These are phyloP conservation scores for Dipodomys stephensi DNA, from an alignment of 2,113 vertebrate species.

Conservation along the genomic window DNA sequence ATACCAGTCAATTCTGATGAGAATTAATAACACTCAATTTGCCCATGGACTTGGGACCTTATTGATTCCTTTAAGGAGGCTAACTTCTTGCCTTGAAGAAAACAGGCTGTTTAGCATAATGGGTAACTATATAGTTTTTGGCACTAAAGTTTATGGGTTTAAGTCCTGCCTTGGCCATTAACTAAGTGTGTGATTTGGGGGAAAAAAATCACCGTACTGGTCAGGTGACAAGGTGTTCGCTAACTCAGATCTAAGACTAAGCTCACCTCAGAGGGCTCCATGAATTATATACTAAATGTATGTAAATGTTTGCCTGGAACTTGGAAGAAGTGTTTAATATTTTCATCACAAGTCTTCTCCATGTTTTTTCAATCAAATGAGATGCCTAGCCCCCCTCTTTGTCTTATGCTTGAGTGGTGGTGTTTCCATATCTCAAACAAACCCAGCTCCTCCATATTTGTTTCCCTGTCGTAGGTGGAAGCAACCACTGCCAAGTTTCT, in stretches of 20 bases:
- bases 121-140: not conserved
- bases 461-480: not conserved
- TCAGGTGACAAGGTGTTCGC: not conserved
- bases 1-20: slow-evolving; percentile 63
- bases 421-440: not conserved
- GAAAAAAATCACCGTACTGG: not conserved
- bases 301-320: not conserved
- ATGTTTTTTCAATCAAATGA: not conserved
- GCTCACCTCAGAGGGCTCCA: not conserved
- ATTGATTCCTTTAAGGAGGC: not conserved
- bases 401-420: not conserved
- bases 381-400: not conserved
- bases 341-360: not conserved
- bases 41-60: not conserved
- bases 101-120: not conserved
- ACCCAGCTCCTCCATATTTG: not conserved
- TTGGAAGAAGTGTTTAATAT: not conserved
- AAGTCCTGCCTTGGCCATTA: not conserved
- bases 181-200: not conserved
- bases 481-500: no score
- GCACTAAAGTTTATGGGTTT: not conserved
- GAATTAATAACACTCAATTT: slow-evolving; percentile 57
- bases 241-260: not conserved
- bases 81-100: not conserved
- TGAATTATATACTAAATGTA: not conserved